A percentile compares a stretch with the other conserved stretches of the same genome.
Conservation (phyloP, 2,797 vertebrate species). For the Phoxinus dragarum region DNA sequence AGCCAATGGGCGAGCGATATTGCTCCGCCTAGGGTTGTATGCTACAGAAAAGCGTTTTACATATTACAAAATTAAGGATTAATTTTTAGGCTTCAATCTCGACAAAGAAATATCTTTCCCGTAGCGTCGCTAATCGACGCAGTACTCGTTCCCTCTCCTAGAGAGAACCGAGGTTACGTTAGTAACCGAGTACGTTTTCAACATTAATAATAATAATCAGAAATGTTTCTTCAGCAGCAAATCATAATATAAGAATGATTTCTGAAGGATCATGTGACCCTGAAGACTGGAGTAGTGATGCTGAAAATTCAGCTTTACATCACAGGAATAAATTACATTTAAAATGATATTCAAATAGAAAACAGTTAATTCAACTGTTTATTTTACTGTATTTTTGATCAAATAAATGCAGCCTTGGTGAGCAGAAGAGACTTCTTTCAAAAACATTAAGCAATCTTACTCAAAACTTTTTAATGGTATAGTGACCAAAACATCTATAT, state of each 20-base stretch:
- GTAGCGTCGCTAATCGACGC: too few relatives aligned
- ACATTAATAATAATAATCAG: not conserved
- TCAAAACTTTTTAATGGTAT: not conserved
- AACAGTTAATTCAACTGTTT: not conserved
- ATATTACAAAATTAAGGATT: too few relatives aligned
- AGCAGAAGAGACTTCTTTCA: not conserved
- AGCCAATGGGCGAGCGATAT: too few relatives aligned
- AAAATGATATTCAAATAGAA: not conserved
- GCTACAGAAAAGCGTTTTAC: too few relatives aligned
- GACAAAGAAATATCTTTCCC: too few relatives aligned
- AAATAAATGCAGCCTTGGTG: not conserved
- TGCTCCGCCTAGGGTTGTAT: too few relatives aligned
- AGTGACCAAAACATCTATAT: not conserved
- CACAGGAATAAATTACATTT: not conserved
- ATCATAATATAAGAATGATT: not conserved
- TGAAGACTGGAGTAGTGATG: too few relatives aligned
- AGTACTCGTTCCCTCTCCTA: too few relatives aligned
- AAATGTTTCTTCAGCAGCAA: not conserved
- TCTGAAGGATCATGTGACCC: not conserved
- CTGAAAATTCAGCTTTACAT: too few relatives aligned
- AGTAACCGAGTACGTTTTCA: too few relatives aligned
- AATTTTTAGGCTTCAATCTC: too few relatives aligned
- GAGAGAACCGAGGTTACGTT: too few relatives aligned
- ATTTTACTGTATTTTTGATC: not conserved
- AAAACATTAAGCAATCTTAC: not conserved